These are phyloP conservation scores for Synergus itoensis DNA, from an alignment of 2,888 invertebrate genomes.

Conservation along the genomic window DNA sequence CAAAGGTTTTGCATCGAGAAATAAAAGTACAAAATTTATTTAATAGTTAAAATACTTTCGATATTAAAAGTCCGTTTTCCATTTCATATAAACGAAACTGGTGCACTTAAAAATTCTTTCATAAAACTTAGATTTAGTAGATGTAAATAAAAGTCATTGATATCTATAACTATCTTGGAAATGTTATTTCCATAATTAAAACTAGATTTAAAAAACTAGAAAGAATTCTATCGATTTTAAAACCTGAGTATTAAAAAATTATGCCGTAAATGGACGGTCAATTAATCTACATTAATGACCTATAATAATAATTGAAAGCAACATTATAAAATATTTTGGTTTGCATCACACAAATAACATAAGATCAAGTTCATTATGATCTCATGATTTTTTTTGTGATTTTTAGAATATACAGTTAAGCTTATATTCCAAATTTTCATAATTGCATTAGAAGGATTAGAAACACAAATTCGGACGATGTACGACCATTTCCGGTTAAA, in stretches of 20 bases:
- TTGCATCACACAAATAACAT: background rate
- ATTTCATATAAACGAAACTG: background rate
- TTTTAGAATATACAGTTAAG: background rate
- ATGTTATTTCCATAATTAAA: background rate
- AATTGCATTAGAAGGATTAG: background rate
- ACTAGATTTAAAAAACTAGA: background rate
- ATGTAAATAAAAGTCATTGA: background rate
- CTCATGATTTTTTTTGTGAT: background rate
- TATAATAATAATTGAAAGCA: background rate
- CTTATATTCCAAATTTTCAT: background rate
- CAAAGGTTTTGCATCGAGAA: background rate
- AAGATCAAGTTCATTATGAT: background rate
- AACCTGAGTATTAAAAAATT: background rate
- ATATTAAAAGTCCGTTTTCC: background rate
- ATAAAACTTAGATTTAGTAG: background rate
- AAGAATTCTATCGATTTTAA: background rate
- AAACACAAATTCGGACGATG: background rate
- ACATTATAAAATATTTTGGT: background rate
- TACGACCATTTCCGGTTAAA: background rate
- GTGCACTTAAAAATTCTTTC: background rate
- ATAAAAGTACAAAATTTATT: background rate
- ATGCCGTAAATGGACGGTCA: background rate
- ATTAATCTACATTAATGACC: background rate
- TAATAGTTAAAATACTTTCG: background rate
- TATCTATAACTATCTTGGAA: background rate